Evolutionary conservation across 2,113 vertebrate species (phyloP).

Genomic region (Elaphurus davidianus): DNA sequence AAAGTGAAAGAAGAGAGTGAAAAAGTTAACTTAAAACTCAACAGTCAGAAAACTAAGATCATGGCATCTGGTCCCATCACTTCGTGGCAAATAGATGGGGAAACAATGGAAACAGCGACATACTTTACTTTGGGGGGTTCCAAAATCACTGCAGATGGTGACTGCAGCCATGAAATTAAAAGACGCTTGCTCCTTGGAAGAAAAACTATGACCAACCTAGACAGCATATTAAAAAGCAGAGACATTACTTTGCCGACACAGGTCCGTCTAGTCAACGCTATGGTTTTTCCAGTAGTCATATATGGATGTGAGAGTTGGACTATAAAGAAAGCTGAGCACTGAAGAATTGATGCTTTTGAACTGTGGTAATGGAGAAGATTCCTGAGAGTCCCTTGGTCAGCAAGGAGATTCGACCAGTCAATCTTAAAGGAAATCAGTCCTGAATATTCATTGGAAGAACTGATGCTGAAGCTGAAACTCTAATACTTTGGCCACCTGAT

Average conservation of each 20-base stretch:
- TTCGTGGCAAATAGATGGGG: background rate
- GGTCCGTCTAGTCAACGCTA: background rate
- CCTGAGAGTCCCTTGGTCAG: background rate
- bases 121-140: background rate
- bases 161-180: background rate
- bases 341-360: background rate
- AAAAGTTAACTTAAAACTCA: background rate
- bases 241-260: background rate
- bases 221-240: background rate
- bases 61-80: background rate
- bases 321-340: background rate
- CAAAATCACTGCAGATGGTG: background rate
- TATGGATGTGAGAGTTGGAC: background rate
- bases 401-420: background rate
- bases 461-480: background rate
- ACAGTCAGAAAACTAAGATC: background rate
- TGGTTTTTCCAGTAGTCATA: background rate
- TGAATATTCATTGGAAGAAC: background rate
- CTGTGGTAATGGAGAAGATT: background rate
- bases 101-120: background rate
- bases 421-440: background rate
- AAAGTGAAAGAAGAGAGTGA: background rate
- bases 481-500: background rate
- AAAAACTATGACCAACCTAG: background rate
- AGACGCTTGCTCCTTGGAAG: background rate